phyloP scores from a whole-genome alignment of 1,140 invertebrate genomes.

The Scylla paramamosain region DNA sequence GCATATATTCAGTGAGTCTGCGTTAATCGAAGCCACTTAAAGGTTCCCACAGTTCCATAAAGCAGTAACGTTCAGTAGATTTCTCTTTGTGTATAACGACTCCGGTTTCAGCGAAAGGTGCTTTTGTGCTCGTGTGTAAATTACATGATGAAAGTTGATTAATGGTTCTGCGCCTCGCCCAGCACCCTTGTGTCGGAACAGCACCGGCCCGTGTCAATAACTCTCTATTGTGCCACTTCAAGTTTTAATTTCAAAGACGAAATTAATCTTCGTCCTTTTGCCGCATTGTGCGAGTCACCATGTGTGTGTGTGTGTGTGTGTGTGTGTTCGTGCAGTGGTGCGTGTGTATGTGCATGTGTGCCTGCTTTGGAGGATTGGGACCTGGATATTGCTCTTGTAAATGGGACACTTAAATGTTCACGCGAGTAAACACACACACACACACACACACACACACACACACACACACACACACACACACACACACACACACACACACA shows the following conservation, averaged over 20 bases:
- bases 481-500: not conserved
- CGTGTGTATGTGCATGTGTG: not conserved
- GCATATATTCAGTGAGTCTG: not conserved
- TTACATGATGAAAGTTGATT: slow-evolving; percentile 15
- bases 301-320: not conserved
- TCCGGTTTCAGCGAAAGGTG: not conserved
- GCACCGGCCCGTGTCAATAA: not conserved
- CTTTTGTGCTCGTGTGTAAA: not conserved
- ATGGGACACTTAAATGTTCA: not conserved
- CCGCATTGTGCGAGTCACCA: not conserved
- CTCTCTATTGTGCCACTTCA: slow-evolving; percentile 1
- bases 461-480: not conserved
- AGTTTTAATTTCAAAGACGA: slow-evolving; percentile 21
- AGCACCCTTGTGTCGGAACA: not conserved
- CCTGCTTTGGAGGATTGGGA: not conserved
- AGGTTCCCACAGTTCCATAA: not conserved
- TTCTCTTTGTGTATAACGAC: not conserved
- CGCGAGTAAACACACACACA: not conserved
- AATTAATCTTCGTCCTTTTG: slow-evolving; percentile 1
- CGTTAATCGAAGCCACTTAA: slow-evolving; percentile 10
- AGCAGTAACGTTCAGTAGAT: not conserved
- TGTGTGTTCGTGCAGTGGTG: not conserved
- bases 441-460: slow-evolving; percentile 3
- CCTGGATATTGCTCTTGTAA: not conserved
- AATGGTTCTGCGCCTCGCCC: not conserved